A percentile compares a stretch with the other conserved stretches of the same genome.
Evolutionary conservation across 2,888 invertebrate species (phyloP).

Genomic region (Gasteruption jaculator): DNA sequence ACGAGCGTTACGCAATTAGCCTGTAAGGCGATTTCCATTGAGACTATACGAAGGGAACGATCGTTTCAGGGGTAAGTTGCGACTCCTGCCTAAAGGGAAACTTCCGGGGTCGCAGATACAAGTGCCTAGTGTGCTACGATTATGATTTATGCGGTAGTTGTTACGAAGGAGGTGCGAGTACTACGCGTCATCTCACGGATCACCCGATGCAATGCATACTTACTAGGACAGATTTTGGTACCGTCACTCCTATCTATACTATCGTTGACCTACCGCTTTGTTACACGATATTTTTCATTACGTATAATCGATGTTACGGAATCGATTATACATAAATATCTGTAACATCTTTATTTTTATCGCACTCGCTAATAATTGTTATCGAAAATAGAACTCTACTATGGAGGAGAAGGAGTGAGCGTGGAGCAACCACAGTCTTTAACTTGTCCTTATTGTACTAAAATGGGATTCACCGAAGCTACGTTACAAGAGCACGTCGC

Average conservation of each 20-base stretch:
- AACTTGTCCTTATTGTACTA: constrained; percentile 96
- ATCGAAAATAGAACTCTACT: constrained; percentile 78
- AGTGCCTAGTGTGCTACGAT: constrained; percentile 98
- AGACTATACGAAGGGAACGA: too few relatives aligned
- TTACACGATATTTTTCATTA: background rate
- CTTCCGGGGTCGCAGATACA: constrained; percentile 95
- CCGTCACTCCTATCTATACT: constrained; percentile 26
- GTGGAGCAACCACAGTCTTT: constrained; percentile 93
- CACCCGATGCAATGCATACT: constrained; percentile 99
- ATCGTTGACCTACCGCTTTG: background rate
- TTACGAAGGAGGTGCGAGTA: constrained; percentile 88
- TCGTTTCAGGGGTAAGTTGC: constrained; percentile 91
- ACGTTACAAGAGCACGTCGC: constrained; percentile 88
- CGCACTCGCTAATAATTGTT: constrained; percentile 2
- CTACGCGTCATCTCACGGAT: constrained; percentile 88
- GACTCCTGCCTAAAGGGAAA: constrained; percentile 98
- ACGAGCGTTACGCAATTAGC: too few relatives aligned
- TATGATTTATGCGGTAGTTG: constrained; percentile 97
- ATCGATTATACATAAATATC: constrained; percentile 2
- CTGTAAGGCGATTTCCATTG: too few relatives aligned
- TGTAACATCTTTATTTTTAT: constrained; percentile 4
- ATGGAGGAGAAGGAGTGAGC: constrained; percentile 89
- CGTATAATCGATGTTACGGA: background rate
- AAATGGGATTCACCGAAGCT: constrained; percentile 92
- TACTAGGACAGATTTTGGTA: constrained; percentile 93